A percentile compares a stretch with the other conserved stretches of the same genome.
phyloP scores from a whole-genome alignment of 2,797 vertebrate genomes.

The Numenius phaeopus region DNA sequence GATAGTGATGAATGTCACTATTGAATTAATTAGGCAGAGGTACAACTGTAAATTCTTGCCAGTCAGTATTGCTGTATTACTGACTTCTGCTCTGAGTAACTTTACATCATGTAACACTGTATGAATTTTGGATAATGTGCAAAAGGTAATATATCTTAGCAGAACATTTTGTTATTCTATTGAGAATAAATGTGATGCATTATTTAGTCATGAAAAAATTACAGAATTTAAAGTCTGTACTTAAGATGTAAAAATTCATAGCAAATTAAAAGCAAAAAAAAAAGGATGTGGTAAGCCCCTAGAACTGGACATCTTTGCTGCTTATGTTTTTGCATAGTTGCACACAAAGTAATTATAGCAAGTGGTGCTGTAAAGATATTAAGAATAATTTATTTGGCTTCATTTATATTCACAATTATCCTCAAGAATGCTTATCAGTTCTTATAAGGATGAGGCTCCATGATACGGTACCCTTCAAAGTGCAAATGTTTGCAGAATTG shows the following conservation, averaged over 20 bases:
- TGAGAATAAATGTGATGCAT: not conserved
- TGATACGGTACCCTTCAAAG: not conserved
- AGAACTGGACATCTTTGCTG: not conserved
- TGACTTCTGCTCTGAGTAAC: not conserved
- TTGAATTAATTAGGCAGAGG: not conserved
- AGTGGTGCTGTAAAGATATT: not conserved
- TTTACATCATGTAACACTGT: not conserved
- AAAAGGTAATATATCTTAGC: not conserved
- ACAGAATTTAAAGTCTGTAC: not conserved
- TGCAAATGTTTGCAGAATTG: not conserved
- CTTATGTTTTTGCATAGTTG: not conserved
- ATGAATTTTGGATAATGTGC: not conserved
- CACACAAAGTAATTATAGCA: not conserved
- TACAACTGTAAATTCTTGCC: not conserved
- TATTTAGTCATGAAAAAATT: not conserved
- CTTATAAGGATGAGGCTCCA: not conserved
- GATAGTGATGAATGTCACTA: not conserved
- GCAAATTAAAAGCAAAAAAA: not conserved
- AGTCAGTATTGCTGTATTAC: not conserved
- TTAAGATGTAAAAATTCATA: not conserved
- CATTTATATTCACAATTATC: not conserved
- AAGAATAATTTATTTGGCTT: not conserved
- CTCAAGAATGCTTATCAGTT: not conserved
- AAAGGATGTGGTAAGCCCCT: fast-evolving
- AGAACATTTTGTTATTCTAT: not conserved